Evolutionary conservation across 2,797 vertebrate genomes (phyloP).

Genomic region (Merluccius polli): DNA sequence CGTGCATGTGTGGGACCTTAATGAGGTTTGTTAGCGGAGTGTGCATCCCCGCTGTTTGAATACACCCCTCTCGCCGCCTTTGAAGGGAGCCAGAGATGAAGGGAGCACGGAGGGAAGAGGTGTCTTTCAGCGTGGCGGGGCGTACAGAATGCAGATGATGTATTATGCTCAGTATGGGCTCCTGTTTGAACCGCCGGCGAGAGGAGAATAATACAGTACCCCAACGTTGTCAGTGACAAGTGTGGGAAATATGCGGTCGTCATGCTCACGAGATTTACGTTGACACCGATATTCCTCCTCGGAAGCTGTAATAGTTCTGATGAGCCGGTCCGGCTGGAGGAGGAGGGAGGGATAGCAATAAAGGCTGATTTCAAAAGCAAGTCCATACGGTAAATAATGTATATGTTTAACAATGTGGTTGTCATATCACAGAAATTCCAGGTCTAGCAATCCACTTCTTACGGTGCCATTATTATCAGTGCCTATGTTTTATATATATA

Average conservation of each 20-base stretch:
- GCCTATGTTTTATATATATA: too few species aligned
- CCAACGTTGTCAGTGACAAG: slow-evolving; percentile 36
- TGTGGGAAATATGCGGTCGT: slow-evolving; percentile 40
- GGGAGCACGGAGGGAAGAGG: slow-evolving; percentile 45
- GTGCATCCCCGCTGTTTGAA: slow-evolving; percentile 70
- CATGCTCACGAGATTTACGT: slow-evolving; percentile 21
- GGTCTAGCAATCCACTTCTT: background rate
- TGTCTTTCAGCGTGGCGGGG: slow-evolving; percentile 53
- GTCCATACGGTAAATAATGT: background rate
- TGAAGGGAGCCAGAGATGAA: slow-evolving; percentile 64
- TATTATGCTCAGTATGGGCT: slow-evolving; percentile 55
- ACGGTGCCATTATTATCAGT: too few species aligned
- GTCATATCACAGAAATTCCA: background rate
- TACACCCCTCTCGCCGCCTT: slow-evolving; percentile 64
- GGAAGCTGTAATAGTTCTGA: slow-evolving; percentile 10
- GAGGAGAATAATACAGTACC: slow-evolving; percentile 42
- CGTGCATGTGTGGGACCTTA: slow-evolving; percentile 66
- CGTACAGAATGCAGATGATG: slow-evolving; percentile 66
- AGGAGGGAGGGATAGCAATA: background rate
- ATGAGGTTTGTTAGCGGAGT: slow-evolving; percentile 72
- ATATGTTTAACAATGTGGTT: background rate
- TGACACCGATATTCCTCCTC: slow-evolving; percentile 9
- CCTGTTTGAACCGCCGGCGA: slow-evolving; percentile 50
- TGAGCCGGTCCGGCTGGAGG: background rate
- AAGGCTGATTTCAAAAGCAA: slow-evolving; percentile 14